Base-by-base conservation (phyloP, 2,797 vertebrate genomes). In the Rallus crepitans region DNA sequence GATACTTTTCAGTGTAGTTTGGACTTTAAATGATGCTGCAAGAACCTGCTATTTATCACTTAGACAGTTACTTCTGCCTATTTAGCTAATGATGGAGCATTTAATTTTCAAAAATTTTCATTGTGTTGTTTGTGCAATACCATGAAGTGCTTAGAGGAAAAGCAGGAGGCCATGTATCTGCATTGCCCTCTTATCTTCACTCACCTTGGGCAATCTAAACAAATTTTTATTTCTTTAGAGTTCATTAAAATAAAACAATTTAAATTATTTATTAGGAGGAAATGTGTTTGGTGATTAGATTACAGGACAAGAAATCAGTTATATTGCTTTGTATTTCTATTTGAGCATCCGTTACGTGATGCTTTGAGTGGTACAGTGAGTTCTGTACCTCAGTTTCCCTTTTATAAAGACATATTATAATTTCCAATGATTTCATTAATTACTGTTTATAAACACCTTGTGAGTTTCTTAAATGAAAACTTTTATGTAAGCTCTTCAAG, bases 81-180 rank as follows among this genome's bases (percentile, higher is more conserved):
- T 93, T 95, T 94, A 96, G 79, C 45, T 93, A 92, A 96, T 89
- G 80, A 93, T 84, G 45, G 25, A 94, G 20, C 31, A 93, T 90
- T 95, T 93, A 95, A 94, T 91, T 92, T 93, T 83, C 72, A 90
- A 53, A 45, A 73, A 48, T 83, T 84, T 90, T 78, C 31, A n/a
- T 79, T 92, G 40, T 66, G 56, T 94, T 87, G 48, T 55, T 80
- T 79, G 24, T 42, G 61, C n/a, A 72, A 60, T 33, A 31, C 5
- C 47, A 50, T 61, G 20, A 87, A 60, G 7, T 1, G 2, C 40
- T 87, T 84, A 69, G n/a, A 87, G n/a, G 31, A 93, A 94, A 85
- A 64, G 9, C 31, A 73, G 20, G 40, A 91, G 27, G 18, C 6
- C 28, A 25, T 39, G 45, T 57, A 70, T 48, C 35, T 71, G 6